Percentiles rank a stretch among this genome's conserved stretches.
Evolutionary conservation across 2,797 vertebrate genomes (phyloP).

Genomic region (Gastrophryne carolinensis): DNA sequence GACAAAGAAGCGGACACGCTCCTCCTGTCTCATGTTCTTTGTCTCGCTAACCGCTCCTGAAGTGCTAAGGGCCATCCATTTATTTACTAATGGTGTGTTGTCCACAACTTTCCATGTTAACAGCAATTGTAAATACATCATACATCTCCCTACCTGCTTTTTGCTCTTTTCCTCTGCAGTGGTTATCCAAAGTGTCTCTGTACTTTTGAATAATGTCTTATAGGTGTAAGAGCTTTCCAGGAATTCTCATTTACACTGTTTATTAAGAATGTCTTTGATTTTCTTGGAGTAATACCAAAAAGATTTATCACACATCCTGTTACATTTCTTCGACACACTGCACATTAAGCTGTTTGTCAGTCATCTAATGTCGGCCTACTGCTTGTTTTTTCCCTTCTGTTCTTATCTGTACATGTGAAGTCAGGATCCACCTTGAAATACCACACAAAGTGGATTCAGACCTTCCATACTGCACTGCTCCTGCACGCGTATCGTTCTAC

Average conservation of each 20-base stretch:
- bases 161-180: neutral
- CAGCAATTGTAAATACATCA: slow-evolving; percentile 32
- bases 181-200: neutral
- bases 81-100: neutral
- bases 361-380: neutral
- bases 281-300: neutral
- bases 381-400: neutral
- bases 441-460: neutral
- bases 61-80: neutral
- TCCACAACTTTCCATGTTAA: neutral
- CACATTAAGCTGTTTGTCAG: neutral
- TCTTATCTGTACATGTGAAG: neutral
- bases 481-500: neutral
- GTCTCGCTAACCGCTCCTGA: neutral
- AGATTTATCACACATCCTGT: neutral
- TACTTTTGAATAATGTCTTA: neutral
- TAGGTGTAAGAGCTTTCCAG: neutral
- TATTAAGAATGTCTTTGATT: neutral
- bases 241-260: neutral
- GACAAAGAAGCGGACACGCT: slow-evolving; percentile 6
- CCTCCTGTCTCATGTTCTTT: neutral
- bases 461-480: neutral
- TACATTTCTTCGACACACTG: neutral
- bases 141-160: slow-evolving; percentile 3
- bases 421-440: neutral